Conservation (phyloP, 2,888 invertebrate genomes). For the Sarcophaga rosellei region DNA sequence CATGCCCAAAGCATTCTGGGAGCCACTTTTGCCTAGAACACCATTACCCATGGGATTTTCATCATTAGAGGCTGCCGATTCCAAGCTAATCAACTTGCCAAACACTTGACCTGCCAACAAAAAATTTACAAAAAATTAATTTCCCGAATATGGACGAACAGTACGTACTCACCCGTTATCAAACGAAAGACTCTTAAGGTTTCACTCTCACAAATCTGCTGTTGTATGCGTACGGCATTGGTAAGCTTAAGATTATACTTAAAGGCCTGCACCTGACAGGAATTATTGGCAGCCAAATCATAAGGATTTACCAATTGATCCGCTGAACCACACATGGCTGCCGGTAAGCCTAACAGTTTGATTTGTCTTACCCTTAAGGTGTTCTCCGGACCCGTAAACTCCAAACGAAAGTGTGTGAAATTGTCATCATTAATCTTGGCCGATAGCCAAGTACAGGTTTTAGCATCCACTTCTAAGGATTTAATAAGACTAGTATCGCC, state of each 20-base stretch:
- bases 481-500: slow-evolving; percentile 91
- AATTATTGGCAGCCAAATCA: slow-evolving; percentile 53
- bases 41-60: slow-evolving; percentile 56
- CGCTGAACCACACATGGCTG: slow-evolving; percentile 65
- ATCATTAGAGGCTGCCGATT: slow-evolving; percentile 69
- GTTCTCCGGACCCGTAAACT: slow-evolving; percentile 95
- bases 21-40: slow-evolving; percentile 62
- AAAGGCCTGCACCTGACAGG: slow-evolving; percentile 65
- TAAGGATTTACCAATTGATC: slow-evolving; percentile 68
- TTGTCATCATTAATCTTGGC: slow-evolving; percentile 87
- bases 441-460: slow-evolving; percentile 94
- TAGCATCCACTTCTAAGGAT: slow-evolving; percentile 91
- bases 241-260: slow-evolving; percentile 77
- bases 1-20: slow-evolving; percentile 72
- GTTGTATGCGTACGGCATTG: slow-evolving; percentile 85
- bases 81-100: slow-evolving; percentile 89
- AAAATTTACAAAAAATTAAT: not conserved
- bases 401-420: slow-evolving; percentile 88
- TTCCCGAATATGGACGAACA: not conserved
- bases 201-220: slow-evolving; percentile 94
- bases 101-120: slow-evolving; percentile 85
- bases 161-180: slow-evolving; percentile 84
- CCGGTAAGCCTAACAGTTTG: slow-evolving; percentile 85
- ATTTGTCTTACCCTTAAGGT: slow-evolving; percentile 94
- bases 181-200: slow-evolving; percentile 95